Evolutionary conservation across 2,113 vertebrate species (phyloP).

Genomic region (Opisthocomus hoazin): DNA sequence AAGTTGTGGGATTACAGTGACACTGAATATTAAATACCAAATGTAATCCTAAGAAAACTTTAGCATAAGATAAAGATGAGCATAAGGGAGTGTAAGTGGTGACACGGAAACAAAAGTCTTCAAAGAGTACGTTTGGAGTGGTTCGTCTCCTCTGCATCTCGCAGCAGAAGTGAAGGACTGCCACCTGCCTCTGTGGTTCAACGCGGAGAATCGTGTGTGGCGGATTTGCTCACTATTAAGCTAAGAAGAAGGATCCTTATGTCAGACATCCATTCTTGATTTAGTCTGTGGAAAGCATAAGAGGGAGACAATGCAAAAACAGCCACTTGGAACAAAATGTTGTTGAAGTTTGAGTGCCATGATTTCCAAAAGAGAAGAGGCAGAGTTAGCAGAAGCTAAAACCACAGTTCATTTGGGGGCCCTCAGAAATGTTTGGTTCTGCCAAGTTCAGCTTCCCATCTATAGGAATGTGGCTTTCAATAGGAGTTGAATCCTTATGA

Average conservation of each 20-base stretch:
- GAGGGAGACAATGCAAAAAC: background rate
- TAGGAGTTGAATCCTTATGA: background rate
- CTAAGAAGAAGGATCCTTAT: background rate
- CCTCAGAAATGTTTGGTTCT: background rate
- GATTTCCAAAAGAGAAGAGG: background rate
- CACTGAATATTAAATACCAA: background rate
- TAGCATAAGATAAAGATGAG: background rate
- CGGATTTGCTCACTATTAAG: accelerated
- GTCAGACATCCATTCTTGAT: background rate
- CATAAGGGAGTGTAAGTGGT: background rate
- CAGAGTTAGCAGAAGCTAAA: background rate
- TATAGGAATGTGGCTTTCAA: background rate
- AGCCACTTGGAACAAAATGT: background rate
- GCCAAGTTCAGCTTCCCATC: background rate
- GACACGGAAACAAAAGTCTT: background rate
- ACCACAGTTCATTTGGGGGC: background rate
- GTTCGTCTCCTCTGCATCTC: background rate
- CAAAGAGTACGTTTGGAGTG: background rate
- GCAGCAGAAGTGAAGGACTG: background rate
- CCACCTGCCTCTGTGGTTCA: background rate
- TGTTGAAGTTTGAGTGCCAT: background rate
- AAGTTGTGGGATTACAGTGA: background rate
- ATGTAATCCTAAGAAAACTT: background rate
- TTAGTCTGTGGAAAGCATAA: background rate
- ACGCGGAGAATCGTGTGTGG: accelerated